Base-by-base conservation (phyloP, 2,888 invertebrate genomes). In the Saturnia pavonia region DNA sequence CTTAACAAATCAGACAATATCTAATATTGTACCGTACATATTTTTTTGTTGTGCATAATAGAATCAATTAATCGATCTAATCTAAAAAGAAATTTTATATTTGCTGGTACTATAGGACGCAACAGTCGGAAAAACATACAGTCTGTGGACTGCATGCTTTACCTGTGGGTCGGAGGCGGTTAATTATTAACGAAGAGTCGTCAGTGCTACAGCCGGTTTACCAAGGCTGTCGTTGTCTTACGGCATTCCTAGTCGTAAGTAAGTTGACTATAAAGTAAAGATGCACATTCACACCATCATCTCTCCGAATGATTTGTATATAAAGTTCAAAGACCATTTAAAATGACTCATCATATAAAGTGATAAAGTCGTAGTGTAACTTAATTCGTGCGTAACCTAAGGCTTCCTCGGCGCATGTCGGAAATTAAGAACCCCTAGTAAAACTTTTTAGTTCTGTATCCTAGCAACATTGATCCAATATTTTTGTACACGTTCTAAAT, bases 131-230 rank as follows among this genome's bases (percentile, higher is more conserved):
- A 78, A 80, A 85, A 85, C 85, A 86, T 84, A 86, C 86, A 81
- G 86, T 84, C 79, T 82, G 84, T n/a, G n/a, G n/a, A n/a, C n/a
- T n/a, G n/a, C n/a, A n/a, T n/a, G n/a, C n/a, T n/a, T n/a, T n/a
- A n/a, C n/a, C n/a, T n/a, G n/a, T 89, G 89, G 92, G 90, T 91
- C 90, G 89, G 83, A 84, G 84, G 88, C 91, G 89, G 92, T 91
- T 92, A 92, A 93, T 92, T 25, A 60, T 60, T 92, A 91, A 89
- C 91, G 89, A 90, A 85, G 88, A 89, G 84, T 82, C 85, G 88
- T 60, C 65, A 65, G 40, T n/a, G 40, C 86, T 84, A 75, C 77
- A 82, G 83, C 88, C 88, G 91, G 92, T 92, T 91, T 90, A 84
- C 80, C 86, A 86, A 65, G 83, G 81, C 83, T 82, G 82, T 80